Evolutionary conservation across 2,797 vertebrate genomes (phyloP).

Genomic region (Rhinichthys osculus): DNA sequence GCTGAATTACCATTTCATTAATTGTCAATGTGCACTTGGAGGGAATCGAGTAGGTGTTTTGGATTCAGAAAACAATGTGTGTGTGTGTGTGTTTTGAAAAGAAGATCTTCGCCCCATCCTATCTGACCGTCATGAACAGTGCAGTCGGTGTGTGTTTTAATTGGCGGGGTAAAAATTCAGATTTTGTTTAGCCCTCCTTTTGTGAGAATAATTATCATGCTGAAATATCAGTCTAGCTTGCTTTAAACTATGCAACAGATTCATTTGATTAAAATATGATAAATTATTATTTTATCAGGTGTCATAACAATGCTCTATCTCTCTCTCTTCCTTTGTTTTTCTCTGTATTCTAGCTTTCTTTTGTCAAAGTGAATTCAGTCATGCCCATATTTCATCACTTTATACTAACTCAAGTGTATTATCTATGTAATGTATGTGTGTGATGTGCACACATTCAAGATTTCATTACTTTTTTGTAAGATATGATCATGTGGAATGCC

Average conservation of each 20-base stretch:
- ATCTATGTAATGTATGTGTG: conserved; percentile 65
- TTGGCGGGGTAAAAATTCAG: conserved; percentile 45
- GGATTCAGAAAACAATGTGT: conserved; percentile 24
- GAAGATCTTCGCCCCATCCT: not conserved
- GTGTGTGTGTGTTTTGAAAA: conserved; percentile 24
- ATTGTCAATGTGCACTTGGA: not conserved
- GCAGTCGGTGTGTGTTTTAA: conserved; percentile 70
- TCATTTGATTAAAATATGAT: conserved; percentile 67
- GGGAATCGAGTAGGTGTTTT: conserved; percentile 4
- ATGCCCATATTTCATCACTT: conserved; percentile 65
- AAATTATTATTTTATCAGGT: conserved; percentile 52
- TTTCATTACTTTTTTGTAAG: conserved; percentile 82
- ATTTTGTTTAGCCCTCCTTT: conserved; percentile 47
- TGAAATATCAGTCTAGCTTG: conserved; percentile 76
- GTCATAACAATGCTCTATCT: conserved; percentile 41
- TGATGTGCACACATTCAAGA: conserved; percentile 63
- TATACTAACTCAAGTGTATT: conserved; percentile 70
- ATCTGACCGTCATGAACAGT: conserved; percentile 34
- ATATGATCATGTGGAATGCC: conserved; percentile 85
- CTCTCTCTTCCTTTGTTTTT: conserved; percentile 48
- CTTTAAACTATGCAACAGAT: conserved; percentile 85
- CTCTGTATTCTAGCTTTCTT: conserved; percentile 60
- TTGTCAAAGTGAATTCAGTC: conserved; percentile 62
- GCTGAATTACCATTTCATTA: not conserved
- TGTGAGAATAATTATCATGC: conserved; percentile 61